A percentile compares a stretch with the other conserved stretches of the same genome.
Evolutionary conservation across 1,140 invertebrate genomes (phyloP).

Genomic region (Euglossa dilemma): DNA sequence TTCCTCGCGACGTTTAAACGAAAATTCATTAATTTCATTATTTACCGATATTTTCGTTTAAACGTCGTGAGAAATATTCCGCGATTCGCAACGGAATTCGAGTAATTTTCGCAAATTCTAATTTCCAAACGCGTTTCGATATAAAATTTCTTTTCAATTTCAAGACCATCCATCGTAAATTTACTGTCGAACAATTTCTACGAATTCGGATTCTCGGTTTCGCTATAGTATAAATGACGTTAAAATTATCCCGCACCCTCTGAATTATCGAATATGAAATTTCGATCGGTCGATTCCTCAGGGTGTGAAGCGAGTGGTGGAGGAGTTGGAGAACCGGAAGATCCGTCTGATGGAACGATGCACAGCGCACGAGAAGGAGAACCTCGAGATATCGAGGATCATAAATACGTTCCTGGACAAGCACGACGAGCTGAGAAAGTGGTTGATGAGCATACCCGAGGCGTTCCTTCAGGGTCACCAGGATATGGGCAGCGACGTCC

Average conservation of each 20-base stretch:
- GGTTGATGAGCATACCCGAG: conserved; percentile 88
- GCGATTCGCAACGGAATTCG: too few relatives aligned
- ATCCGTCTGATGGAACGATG: conserved; percentile 86
- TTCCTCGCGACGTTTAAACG: too few relatives aligned
- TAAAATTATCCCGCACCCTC: background rate
- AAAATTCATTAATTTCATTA: too few relatives aligned
- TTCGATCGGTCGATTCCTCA: conserved; percentile 53
- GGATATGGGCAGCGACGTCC: conserved; percentile 88
- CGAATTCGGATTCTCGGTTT: background rate
- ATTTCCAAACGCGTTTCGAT: too few relatives aligned
- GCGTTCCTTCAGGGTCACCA: conserved; percentile 89
- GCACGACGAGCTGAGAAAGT: conserved; percentile 88
- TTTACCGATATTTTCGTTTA: too few relatives aligned
- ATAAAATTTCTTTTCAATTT: too few relatives aligned
- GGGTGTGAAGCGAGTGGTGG: conserved; percentile 86
- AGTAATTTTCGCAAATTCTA: too few relatives aligned
- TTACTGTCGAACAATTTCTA: too few relatives aligned
- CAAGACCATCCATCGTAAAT: too few relatives aligned
- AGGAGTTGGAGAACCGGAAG: conserved; percentile 90
- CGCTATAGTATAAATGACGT: background rate
- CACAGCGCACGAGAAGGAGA: conserved; percentile 88
- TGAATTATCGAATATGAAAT: background rate
- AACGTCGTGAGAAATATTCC: too few relatives aligned
- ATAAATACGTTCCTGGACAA: conserved; percentile 88
- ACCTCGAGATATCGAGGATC: conserved; percentile 86